Base-by-base conservation (phyloP, 2,888 invertebrate species). In the Synergus japonicus region DNA sequence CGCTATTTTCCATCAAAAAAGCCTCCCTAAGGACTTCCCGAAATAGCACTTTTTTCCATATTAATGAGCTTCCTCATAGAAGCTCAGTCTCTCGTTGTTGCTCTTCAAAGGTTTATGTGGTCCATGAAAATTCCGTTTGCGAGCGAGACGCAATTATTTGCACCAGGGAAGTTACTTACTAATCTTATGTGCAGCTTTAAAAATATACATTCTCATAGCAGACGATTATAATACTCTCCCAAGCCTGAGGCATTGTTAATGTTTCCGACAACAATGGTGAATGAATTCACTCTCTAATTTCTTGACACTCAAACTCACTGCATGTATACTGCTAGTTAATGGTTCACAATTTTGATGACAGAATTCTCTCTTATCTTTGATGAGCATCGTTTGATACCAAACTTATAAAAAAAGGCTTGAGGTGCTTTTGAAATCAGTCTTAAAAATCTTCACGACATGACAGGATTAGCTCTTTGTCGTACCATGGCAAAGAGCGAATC, bases 401-500 rank as follows among this genome's bases (percentile, higher is more conserved):
- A 22, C 22, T 22, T 60, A 29, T n/a, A 2, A 54, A n/a, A 54
- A 54, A 54, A 54, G n/a, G 2, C 15, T n/a, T n/a, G 49, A 15
- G n/a, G 49, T n/a, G n/a, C n/a, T 54, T 54, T 15, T n/a, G n/a
- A 54, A 54, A 49, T 15, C n/a, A 49, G n/a, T 0, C 15, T 49
- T 9, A 9, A 43, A 43, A 43, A 9, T 7, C 9, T 8, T 7
- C 43, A 43, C 1, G 8, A 43, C 43, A 29, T 29, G 22, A 22
- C 22, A 22, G 22, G 22, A 22, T 22, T 22, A 22, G 22, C 22
- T 22, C 22, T 22, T 22, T 22, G 22, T 22, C 90, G 87, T 83
- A 84, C 87, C 86, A 69, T 86, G 78, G 87, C 87, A 89, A 89
- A 90, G 89, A 88, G 88, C 89, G 89, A 90, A 90, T 90, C 87